These are phyloP conservation scores for Meandrusa payeni DNA, from an alignment of 2,888 invertebrate genomes.

Conservation along the genomic window DNA sequence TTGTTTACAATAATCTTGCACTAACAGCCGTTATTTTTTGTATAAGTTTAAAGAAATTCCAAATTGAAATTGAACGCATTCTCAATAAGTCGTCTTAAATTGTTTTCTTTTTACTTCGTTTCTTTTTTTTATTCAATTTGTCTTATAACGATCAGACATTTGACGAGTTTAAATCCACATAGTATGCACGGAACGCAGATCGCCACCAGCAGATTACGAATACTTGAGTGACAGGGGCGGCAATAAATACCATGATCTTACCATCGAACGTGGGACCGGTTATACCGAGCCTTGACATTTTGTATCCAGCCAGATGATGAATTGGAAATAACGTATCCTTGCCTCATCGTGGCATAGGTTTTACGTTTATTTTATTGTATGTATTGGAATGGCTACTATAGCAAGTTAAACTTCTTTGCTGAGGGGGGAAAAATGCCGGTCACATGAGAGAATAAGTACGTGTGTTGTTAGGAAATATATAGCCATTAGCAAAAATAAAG, in stretches of 20 bases:
- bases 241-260: conserved; percentile 26
- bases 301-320: conserved; percentile 21
- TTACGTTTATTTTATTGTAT: conserved; percentile 11
- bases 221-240: conserved; percentile 18
- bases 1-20: no score
- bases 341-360: conserved; percentile 10
- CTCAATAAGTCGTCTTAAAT: background rate
- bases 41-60: conserved; percentile 9
- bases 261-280: conserved; percentile 27
- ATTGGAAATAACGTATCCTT: conserved; percentile 18
- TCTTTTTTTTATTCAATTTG: conserved; percentile 1
- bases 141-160: conserved; percentile 2
- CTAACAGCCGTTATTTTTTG: no score
- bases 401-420: no score
- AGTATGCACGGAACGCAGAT: conserved; percentile 13
- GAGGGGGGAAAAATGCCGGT: no score
- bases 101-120: background rate
- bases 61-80: conserved; percentile 7
- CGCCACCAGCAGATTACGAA: conserved; percentile 11
- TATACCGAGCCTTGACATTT: conserved; percentile 31
- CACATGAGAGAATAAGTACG: no score
- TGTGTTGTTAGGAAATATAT: no score
- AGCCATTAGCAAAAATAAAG: no score
- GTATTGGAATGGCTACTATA: conserved; percentile 15
- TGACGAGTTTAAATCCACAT: background rate